These are phyloP conservation scores for Ectropis crepuscularia DNA, from an alignment of 2,888 invertebrate genomes.

Conservation along the genomic window DNA sequence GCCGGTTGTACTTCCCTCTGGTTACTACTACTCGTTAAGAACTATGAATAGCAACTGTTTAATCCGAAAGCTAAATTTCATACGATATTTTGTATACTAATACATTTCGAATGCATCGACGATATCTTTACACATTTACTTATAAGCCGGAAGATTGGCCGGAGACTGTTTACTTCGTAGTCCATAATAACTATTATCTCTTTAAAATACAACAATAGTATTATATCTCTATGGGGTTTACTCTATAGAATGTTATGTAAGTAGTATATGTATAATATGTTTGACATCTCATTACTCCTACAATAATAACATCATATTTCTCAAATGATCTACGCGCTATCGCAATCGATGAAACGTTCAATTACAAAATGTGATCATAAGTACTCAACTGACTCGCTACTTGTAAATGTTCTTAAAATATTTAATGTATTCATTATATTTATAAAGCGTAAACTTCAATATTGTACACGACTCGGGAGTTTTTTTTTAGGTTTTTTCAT, in stretches of 20 bases:
- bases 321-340: slow-evolving; percentile 68
- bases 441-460: slow-evolving; percentile 75
- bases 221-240: slow-evolving; percentile 77
- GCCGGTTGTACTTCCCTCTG: slow-evolving; percentile 75
- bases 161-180: slow-evolving; percentile 74
- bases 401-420: slow-evolving; percentile 83
- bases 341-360: slow-evolving; percentile 63
- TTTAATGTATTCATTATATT: slow-evolving; percentile 62
- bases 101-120: slow-evolving; percentile 66
- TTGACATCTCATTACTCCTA: slow-evolving; percentile 77
- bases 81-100: slow-evolving; percentile 66
- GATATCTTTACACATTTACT: slow-evolving; percentile 72
- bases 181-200: slow-evolving; percentile 63
- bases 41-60: slow-evolving; percentile 54
- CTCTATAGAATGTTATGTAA: slow-evolving; percentile 74
- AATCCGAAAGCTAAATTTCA: slow-evolving; percentile 63
- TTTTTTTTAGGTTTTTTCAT: slow-evolving; percentile 62
- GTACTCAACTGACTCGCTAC: slow-evolving; percentile 74
- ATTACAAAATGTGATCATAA: slow-evolving; percentile 67
- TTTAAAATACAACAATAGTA: slow-evolving; percentile 79
- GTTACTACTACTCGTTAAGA: slow-evolving; percentile 57
- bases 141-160: slow-evolving; percentile 82
- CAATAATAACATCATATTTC: slow-evolving; percentile 83
- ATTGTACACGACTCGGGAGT: slow-evolving; percentile 79
- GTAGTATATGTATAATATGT: slow-evolving; percentile 63